These are phyloP conservation scores for Mustela lutreola DNA, from an alignment of 2,113 vertebrate species.

Conservation along the genomic window DNA sequence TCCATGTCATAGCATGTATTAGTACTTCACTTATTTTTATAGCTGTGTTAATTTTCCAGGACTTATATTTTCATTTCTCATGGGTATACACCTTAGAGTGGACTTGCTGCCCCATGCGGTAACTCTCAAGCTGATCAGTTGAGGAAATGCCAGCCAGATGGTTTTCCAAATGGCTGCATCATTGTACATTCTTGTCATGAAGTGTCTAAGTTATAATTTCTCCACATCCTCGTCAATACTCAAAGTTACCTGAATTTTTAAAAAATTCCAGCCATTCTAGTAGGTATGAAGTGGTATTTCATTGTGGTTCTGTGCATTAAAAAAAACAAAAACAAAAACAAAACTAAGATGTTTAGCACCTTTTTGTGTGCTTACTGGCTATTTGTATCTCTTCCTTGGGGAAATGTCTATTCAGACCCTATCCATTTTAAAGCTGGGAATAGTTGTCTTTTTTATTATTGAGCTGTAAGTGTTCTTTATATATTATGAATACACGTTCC, in stretches of 20 bases:
- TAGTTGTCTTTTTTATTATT: background rate
- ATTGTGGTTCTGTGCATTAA: background rate
- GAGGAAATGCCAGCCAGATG: background rate
- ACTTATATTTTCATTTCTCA: background rate
- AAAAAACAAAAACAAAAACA: background rate
- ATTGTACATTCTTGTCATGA: background rate
- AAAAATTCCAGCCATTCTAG: background rate
- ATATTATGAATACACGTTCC: background rate
- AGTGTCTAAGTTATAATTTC: background rate
- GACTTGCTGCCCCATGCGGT: background rate
- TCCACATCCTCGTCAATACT: background rate
- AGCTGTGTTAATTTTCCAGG: background rate
- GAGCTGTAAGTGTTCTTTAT: background rate
- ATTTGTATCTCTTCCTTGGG: background rate
- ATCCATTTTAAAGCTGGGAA: background rate
- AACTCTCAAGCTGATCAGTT: background rate
- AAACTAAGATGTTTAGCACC: background rate
- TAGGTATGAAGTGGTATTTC: background rate
- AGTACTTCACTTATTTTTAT: background rate
- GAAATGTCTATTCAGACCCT: background rate
- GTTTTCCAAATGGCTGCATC: background rate
- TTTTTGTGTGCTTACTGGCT: background rate
- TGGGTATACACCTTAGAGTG: background rate
- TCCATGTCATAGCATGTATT: background rate
- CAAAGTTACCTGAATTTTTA: background rate